Evolutionary conservation across 2,888 invertebrate species (phyloP).

Genomic region (Ernsta delagoae): DNA sequence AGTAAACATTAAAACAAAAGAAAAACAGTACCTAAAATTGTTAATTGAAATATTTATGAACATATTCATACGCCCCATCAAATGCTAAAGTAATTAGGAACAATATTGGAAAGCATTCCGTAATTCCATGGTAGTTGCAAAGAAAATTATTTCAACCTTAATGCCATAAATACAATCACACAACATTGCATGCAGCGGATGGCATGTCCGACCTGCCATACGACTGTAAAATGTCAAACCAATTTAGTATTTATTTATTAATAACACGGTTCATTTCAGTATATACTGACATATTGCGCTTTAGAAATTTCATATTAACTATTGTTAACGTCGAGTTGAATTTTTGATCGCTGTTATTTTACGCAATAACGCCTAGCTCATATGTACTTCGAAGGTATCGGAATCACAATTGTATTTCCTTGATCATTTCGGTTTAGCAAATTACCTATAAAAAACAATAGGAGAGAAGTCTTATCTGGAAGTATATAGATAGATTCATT

Average conservation of each 20-base stretch:
- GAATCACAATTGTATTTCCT: slow-evolving; percentile 1
- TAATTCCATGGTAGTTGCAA: slow-evolving; percentile 15
- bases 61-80: background rate
- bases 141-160: slow-evolving; percentile 31
- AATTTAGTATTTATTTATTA: slow-evolving; percentile 31
- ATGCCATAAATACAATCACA: slow-evolving; percentile 35
- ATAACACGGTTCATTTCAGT: slow-evolving; percentile 24
- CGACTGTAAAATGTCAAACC: slow-evolving; percentile 27
- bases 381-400: slow-evolving; percentile 18
- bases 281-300: slow-evolving; percentile 13
- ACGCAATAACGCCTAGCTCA: slow-evolving; percentile 22
- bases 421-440: background rate
- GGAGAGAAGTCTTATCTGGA: no score
- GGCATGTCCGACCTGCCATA: slow-evolving; percentile 14
- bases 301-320: slow-evolving; percentile 31
- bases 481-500: no score
- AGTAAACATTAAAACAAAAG: background rate
- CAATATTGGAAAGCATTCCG: slow-evolving; percentile 32
- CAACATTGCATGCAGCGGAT: slow-evolving; percentile 28
- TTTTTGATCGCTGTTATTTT: slow-evolving; percentile 34
- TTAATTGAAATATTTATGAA: slow-evolving; percentile 5
- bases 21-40: slow-evolving; percentile 4
- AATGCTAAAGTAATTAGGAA: slow-evolving; percentile 26
- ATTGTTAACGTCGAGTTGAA: slow-evolving; percentile 30
- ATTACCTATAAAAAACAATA: no score